Evolutionary conservation across 2,888 invertebrate species (phyloP).

Genomic region (Drosophila setosimentum): DNA sequence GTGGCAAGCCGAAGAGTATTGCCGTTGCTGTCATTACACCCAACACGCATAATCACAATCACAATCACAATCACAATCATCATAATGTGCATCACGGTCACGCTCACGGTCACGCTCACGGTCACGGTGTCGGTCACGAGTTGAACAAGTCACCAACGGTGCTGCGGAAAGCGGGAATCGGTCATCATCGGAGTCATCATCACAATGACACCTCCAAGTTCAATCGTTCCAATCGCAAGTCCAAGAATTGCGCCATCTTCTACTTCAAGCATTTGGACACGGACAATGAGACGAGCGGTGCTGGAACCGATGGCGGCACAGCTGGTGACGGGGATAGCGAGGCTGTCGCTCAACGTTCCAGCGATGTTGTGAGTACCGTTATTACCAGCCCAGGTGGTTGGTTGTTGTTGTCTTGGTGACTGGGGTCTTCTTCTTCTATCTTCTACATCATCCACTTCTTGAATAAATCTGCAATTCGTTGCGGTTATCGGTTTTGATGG

Average conservation of each 20-base stretch:
- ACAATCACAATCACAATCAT: constrained; percentile 19
- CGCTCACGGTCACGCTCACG: constrained; percentile 15
- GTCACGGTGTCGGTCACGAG: constrained; percentile 52
- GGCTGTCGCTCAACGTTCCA: constrained; percentile 54
- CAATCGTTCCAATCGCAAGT: constrained; percentile 91
- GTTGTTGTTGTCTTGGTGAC: constrained; percentile 1
- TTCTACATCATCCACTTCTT: too few species aligned
- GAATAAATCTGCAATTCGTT: constrained; percentile 23
- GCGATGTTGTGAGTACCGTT: constrained; percentile 83
- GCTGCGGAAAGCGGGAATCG: constrained; percentile 82
- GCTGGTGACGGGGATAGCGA: constrained; percentile 60
- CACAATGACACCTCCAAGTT: constrained; percentile 88
- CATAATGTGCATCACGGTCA: constrained; percentile 32
- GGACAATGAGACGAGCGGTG: constrained; percentile 89
- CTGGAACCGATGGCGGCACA: constrained; percentile 66
- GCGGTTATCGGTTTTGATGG: constrained; percentile 36
- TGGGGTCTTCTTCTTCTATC: constrained; percentile 6
- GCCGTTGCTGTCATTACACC: constrained; percentile 82
- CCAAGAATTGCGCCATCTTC: constrained; percentile 93
- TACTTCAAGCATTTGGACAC: constrained; percentile 95
- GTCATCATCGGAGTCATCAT: constrained; percentile 84
- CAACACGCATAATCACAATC: constrained; percentile 65
- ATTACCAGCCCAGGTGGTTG: constrained; percentile 36
- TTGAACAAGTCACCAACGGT: constrained; percentile 79
- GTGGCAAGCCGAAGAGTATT: constrained; percentile 75